Percentiles rank a stretch among this genome's conserved stretches.
These are phyloP conservation scores for Lissonota sp. DNA, from an alignment of 2,888 invertebrate genomes.

Conservation along the genomic window DNA sequence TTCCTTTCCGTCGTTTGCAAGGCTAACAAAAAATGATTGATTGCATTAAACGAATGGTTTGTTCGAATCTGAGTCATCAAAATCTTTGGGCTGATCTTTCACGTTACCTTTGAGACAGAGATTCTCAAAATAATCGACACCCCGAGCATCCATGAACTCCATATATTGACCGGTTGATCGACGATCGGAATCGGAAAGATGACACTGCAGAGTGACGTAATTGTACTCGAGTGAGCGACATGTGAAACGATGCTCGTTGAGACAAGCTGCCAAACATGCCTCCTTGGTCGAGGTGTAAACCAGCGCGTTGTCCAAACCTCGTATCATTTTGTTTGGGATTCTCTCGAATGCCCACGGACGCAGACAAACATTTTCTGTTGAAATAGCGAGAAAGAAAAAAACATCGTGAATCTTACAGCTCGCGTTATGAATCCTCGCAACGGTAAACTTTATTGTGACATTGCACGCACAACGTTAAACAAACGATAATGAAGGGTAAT, in stretches of 20 bases:
- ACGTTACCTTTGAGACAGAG: constrained; percentile 88
- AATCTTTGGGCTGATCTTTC: not conserved
- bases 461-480: not conserved
- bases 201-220: constrained; percentile 96
- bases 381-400: not conserved
- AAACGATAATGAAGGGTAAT: not conserved
- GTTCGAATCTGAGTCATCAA: not conserved
- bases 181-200: constrained; percentile 95
- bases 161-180: constrained; percentile 94
- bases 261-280: constrained; percentile 95
- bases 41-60: not conserved
- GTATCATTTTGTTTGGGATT: constrained; percentile 95
- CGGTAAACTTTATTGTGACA: too few relatives aligned
- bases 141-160: constrained; percentile 95
- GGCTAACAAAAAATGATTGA: not conserved
- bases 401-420: too few relatives aligned
- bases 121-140: constrained; percentile 95
- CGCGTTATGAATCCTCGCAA: too few relatives aligned
- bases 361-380: constrained; percentile 93
- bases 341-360: constrained; percentile 97
- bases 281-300: constrained; percentile 98
- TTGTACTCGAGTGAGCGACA: constrained; percentile 97
- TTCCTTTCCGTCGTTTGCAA: not conserved
- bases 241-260: constrained; percentile 96
- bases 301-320: constrained; percentile 95